Evolutionary conservation across 2,797 vertebrate species (phyloP).

Genomic region (Sebastes hubbsi): DNA sequence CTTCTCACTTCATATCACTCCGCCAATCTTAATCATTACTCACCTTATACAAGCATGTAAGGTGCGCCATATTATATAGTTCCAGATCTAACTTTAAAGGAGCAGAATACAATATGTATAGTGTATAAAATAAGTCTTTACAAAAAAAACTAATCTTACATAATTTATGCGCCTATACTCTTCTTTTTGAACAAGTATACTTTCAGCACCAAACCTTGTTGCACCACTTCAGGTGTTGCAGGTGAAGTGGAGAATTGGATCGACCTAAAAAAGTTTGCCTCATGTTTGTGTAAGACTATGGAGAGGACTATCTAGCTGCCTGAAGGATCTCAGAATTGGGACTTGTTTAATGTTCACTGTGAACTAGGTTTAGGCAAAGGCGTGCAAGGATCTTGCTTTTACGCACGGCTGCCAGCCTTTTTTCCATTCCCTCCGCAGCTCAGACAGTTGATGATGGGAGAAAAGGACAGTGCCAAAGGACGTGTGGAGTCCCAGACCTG

Average conservation of each 20-base stretch:
- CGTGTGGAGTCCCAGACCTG: slow-evolving; percentile 37
- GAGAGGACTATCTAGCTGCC: background rate
- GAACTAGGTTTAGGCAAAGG: background rate
- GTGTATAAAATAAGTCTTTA: too few relatives aligned
- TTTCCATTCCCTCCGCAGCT: background rate
- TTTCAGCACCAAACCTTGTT: background rate
- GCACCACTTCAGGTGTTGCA: background rate
- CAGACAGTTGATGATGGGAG: slow-evolving; percentile 26
- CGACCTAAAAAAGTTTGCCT: background rate
- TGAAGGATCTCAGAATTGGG: background rate
- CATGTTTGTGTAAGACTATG: background rate
- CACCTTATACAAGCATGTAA: too few relatives aligned
- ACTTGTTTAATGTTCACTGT: background rate
- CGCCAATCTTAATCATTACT: too few relatives aligned
- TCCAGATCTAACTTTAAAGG: too few relatives aligned
- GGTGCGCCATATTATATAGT: too few relatives aligned
- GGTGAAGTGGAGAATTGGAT: background rate
- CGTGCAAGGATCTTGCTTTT: slow-evolving; percentile 17
- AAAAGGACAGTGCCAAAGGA: background rate
- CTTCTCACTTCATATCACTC: too few relatives aligned
- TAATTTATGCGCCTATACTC: background rate
- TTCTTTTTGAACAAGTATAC: slow-evolving; percentile 4
- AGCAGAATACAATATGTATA: too few relatives aligned
- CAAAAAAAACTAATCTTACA: too few relatives aligned
- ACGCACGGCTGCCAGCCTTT: slow-evolving; percentile 39